These are phyloP conservation scores for Mizuhopecten yessoensis DNA, from an alignment of 1,140 invertebrate species.

Conservation along the genomic window DNA sequence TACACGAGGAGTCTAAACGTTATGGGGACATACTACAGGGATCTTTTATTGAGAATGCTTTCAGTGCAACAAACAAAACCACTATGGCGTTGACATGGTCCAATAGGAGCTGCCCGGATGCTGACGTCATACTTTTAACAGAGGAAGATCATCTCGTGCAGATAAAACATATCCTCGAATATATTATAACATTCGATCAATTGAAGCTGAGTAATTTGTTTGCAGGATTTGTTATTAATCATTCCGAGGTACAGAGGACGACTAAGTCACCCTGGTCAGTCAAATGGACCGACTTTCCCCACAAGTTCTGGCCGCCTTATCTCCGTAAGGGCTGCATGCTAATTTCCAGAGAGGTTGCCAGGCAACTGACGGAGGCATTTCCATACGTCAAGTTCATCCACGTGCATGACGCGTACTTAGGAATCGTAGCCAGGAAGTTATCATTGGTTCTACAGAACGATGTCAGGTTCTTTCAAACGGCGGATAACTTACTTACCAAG, in stretches of 20 bases:
- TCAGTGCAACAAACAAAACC: neutral
- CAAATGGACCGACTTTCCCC: neutral
- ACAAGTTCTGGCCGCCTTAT: neutral
- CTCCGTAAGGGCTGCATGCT: neutral
- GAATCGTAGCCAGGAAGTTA: neutral
- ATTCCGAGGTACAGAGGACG: neutral
- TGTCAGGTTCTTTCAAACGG: slow-evolving; percentile 5
- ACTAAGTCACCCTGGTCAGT: neutral
- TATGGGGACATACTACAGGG: neutral
- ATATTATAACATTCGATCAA: neutral
- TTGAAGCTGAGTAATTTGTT: neutral
- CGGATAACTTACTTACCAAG: neutral
- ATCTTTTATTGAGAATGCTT: neutral
- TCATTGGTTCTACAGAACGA: neutral
- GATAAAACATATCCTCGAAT: neutral
- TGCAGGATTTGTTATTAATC: neutral
- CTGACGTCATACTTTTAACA: neutral
- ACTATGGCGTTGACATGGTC: neutral
- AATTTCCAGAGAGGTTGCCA: neutral
- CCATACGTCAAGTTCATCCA: neutral
- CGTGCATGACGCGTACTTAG: neutral
- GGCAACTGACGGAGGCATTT: neutral
- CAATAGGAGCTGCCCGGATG: neutral
- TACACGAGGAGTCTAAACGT: neutral
- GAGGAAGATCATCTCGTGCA: neutral